These are phyloP conservation scores for Hydropsyche betteni DNA, from an alignment of 2,888 invertebrate species.

Conservation along the genomic window DNA sequence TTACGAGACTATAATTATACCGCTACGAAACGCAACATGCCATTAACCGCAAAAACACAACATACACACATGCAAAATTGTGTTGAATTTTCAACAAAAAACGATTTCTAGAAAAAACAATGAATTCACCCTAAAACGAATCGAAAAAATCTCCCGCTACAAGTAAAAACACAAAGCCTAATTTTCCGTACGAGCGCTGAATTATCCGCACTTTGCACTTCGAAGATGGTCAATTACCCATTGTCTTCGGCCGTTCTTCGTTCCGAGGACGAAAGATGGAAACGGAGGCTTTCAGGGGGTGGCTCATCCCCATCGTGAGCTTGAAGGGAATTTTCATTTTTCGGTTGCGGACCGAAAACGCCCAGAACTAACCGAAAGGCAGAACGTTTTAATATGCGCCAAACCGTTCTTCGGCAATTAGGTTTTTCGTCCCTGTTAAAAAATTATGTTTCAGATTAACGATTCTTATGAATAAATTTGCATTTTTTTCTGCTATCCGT, in stretches of 20 bases:
- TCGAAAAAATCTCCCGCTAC: no score
- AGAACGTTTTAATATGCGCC: background rate
- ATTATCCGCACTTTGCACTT: background rate
- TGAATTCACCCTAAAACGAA: no score
- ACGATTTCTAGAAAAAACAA: no score
- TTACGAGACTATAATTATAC: no score
- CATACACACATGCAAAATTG: no score
- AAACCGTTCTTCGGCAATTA: slow-evolving; percentile 3
- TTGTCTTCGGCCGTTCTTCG: no score
- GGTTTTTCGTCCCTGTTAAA: background rate
- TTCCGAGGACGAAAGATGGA: background rate
- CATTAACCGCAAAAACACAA: no score
- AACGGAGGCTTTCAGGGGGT: background rate
- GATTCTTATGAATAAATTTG: slow-evolving; percentile 15
- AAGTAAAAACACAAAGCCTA: background rate
- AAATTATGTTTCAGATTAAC: slow-evolving; percentile 12
- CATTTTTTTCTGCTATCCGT: background rate
- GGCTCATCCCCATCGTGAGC: background rate
- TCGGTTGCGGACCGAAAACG: background rate
- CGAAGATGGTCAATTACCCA: background rate
- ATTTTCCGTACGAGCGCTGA: background rate
- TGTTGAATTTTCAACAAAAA: no score
- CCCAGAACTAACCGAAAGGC: slow-evolving; percentile 1
- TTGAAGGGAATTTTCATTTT: background rate
- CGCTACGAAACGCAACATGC: no score